A percentile compares a stretch with the other conserved stretches of the same genome.
Evolutionary conservation across 2,113 vertebrate genomes (phyloP).

Genomic region (Willisornis vidua): DNA sequence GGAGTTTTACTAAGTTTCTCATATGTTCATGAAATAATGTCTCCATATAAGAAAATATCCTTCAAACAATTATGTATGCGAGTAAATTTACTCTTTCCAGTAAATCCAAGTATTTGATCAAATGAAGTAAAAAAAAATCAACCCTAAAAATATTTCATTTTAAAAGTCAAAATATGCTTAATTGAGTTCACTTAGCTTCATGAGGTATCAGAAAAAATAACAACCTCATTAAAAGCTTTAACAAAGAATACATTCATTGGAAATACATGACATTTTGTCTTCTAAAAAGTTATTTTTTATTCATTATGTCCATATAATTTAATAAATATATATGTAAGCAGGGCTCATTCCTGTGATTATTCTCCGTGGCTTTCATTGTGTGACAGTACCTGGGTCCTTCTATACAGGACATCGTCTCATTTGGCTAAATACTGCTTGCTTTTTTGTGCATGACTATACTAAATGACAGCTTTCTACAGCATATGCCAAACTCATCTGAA

Average conservation of each 20-base stretch:
- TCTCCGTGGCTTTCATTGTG: not conserved
- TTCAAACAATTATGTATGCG: not conserved
- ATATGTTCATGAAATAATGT: not conserved
- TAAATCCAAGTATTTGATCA: not conserved
- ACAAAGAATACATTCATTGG: conserved; percentile 22
- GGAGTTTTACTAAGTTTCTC: not conserved
- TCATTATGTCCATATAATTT: not conserved
- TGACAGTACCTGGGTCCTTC: not conserved
- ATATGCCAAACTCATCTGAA: not conserved
- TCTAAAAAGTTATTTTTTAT: conserved; percentile 34
- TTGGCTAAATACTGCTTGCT: not conserved
- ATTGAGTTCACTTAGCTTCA: conserved; percentile 20
- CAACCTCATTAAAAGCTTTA: conserved; percentile 2
- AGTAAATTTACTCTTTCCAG: not conserved
- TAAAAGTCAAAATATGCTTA: conserved; percentile 8
- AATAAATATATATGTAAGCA: not conserved
- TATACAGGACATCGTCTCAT: not conserved
- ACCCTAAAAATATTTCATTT: conserved; percentile 16
- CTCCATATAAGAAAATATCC: not conserved
- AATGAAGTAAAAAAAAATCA: not conserved
- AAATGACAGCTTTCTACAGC: not conserved
- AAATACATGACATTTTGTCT: conserved; percentile 23
- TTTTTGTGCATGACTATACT: not conserved
- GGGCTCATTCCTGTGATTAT: not conserved
- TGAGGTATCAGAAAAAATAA: conserved; percentile 9